Conservation (phyloP, 2,797 vertebrate genomes). For the Cossypha caffra region DNA sequence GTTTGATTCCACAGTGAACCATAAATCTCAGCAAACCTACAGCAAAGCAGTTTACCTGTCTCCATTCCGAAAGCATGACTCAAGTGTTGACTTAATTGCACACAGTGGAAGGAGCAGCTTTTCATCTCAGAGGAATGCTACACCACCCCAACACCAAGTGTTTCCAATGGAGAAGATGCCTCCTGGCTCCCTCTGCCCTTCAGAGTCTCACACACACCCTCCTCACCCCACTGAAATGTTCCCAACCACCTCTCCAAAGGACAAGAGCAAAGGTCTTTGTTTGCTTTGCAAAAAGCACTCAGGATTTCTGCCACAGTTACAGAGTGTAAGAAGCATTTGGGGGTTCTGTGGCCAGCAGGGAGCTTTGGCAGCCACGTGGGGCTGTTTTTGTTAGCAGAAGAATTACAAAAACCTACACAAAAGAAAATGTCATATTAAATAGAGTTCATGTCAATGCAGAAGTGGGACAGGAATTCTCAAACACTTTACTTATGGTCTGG, state of each 20-base stretch:
- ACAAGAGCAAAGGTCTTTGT: neutral
- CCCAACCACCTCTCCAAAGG: neutral
- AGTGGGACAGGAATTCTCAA: neutral
- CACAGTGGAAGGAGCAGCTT: conserved; percentile 12
- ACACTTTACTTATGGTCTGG: neutral
- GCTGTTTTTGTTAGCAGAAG: neutral
- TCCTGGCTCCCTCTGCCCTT: conserved; percentile 38
- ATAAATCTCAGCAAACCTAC: neutral
- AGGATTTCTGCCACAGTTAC: neutral
- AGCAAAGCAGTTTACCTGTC: conserved; percentile 7
- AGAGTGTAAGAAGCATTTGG: neutral
- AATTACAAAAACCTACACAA: conserved; percentile 9
- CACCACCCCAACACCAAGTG: neutral
- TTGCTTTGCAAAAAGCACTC: neutral
- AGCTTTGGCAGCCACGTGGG: neutral
- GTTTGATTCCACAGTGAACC: neutral
- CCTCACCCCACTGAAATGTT: neutral
- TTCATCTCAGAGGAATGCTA: conserved; percentile 52
- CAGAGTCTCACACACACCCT: conserved; percentile 25
- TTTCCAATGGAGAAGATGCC: conserved; percentile 19
- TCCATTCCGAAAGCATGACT: neutral
- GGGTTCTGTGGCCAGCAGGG: neutral
- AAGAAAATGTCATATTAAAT: conserved; percentile 27
- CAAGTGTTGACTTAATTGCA: conserved; percentile 8
- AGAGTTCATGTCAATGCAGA: neutral